Conservation (phyloP, 2,113 vertebrate genomes). For the Chaenocephalus aceratus region DNA sequence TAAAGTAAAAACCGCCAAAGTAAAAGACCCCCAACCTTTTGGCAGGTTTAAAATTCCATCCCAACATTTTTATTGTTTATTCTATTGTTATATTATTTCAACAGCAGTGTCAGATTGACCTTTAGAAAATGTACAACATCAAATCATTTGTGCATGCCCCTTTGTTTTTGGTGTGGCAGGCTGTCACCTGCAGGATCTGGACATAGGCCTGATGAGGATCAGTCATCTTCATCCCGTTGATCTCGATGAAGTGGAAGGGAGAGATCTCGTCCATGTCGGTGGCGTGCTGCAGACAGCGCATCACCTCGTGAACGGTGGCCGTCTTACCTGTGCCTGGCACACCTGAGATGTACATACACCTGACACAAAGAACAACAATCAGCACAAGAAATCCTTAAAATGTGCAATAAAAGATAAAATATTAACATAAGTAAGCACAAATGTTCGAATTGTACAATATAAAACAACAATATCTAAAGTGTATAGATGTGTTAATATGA, state of each 20-base stretch:
- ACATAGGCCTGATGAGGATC: conserved; percentile 97
- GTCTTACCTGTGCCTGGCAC: conserved; percentile 98
- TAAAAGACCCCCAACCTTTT: too few relatives aligned
- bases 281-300: conserved; percentile 89
- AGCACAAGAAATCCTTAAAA: too few relatives aligned
- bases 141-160: neutral
- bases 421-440: too few relatives aligned
- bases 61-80: neutral
- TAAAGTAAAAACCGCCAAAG: neutral
- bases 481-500: too few relatives aligned
- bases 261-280: conserved; percentile 87
- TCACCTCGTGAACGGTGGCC: conserved; percentile 93
- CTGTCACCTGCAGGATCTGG: conserved; percentile 91
- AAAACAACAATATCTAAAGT: too few relatives aligned
- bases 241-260: conserved; percentile 88
- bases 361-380: conserved; percentile 51
- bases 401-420: too few relatives aligned
- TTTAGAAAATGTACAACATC: neutral
- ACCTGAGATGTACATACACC: conserved; percentile 98
- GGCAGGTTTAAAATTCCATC: neutral
- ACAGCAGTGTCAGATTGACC: neutral
- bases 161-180: neutral
- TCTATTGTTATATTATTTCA: neutral
- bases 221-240: conserved; percentile 99
- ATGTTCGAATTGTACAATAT: too few relatives aligned